These are phyloP conservation scores for Morone saxatilis DNA, from an alignment of 2,113 vertebrate species.

Conservation along the genomic window DNA sequence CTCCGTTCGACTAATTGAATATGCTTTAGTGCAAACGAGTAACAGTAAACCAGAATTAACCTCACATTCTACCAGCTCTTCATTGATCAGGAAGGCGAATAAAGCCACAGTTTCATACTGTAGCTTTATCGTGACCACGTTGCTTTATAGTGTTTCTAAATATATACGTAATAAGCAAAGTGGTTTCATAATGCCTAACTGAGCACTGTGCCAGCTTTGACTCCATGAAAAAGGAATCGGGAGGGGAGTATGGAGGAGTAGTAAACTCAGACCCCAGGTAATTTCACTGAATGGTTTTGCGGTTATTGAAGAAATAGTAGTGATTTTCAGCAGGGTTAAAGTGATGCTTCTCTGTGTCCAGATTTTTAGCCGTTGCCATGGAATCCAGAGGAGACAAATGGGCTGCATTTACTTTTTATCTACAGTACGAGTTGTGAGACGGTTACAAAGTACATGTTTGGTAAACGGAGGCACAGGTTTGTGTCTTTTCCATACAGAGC, in stretches of 20 bases:
- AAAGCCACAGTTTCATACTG: constrained; percentile 19
- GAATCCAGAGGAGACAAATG: constrained; percentile 70
- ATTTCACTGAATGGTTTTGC: constrained; percentile 57
- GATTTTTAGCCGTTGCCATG: constrained; percentile 73
- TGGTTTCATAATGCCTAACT: constrained; percentile 38
- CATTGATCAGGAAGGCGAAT: constrained; percentile 37
- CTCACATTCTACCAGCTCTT: constrained; percentile 31
- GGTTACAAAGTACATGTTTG: constrained; percentile 42
- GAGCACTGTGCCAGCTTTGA: constrained; percentile 38
- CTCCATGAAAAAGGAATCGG: constrained; percentile 1
- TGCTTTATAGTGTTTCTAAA: constrained; percentile 54
- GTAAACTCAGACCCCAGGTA: constrained; percentile 44
- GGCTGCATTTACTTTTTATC: constrained; percentile 45
- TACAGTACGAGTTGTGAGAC: constrained; percentile 36
- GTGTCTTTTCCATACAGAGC: not conserved
- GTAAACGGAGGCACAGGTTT: constrained; percentile 14
- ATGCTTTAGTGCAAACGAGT: constrained; percentile 44
- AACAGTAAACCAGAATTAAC: constrained; percentile 64
- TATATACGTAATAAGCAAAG: constrained; percentile 38
- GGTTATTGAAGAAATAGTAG: constrained; percentile 52
- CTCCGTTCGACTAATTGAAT: constrained; percentile 52
- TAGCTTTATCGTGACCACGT: constrained; percentile 1
- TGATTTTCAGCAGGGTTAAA: constrained; percentile 69
- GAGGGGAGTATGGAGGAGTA: constrained; percentile 47
- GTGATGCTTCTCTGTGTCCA: constrained; percentile 53